Percentiles rank a stretch among this genome's conserved stretches.
These are phyloP conservation scores for Oryzias celebensis DNA, from an alignment of 2,113 vertebrate species.

Conservation along the genomic window DNA sequence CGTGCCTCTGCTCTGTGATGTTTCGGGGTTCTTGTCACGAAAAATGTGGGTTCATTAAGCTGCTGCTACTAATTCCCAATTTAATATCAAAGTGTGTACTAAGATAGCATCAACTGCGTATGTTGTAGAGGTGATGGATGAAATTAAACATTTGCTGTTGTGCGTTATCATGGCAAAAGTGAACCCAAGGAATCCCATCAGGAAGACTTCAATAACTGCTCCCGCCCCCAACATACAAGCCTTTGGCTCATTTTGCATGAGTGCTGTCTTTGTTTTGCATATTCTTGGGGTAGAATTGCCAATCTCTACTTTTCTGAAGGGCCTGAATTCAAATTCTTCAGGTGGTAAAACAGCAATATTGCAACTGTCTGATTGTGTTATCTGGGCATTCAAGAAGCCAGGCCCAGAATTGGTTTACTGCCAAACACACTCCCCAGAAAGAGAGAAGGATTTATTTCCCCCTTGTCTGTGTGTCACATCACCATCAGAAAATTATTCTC, in stretches of 20 bases:
- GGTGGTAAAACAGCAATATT: constrained; percentile 75
- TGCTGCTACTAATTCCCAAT: constrained; percentile 61
- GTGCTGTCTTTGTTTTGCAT: constrained; percentile 68
- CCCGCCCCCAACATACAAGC: constrained; percentile 50
- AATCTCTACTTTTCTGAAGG: constrained; percentile 61
- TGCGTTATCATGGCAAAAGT: constrained; percentile 61
- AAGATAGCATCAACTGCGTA: constrained; percentile 39
- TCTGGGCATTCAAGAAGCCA: constrained; percentile 73
- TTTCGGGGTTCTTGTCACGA: constrained; percentile 36
- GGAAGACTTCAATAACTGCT: constrained; percentile 45
- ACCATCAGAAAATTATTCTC: constrained; percentile 76
- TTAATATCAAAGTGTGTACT: constrained; percentile 65
- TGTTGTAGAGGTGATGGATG: constrained; percentile 38
- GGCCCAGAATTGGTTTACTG: constrained; percentile 76
- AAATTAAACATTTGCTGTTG: constrained; percentile 59
- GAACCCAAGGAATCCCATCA: constrained; percentile 37
- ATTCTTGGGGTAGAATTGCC: constrained; percentile 65
- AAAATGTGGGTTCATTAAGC: constrained; percentile 26
- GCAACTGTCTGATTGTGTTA: constrained; percentile 75
- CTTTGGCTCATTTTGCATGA: constrained; percentile 61
- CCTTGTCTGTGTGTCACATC: constrained; percentile 79
- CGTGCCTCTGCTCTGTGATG: constrained; percentile 26
- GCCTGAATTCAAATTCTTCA: constrained; percentile 75
- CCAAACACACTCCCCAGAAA: constrained; percentile 71
- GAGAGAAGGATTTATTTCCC: constrained; percentile 78